These are phyloP conservation scores for Mormyrops boulengeri DNA, from an alignment of 2,797 vertebrate genomes.

Conservation along the genomic window DNA sequence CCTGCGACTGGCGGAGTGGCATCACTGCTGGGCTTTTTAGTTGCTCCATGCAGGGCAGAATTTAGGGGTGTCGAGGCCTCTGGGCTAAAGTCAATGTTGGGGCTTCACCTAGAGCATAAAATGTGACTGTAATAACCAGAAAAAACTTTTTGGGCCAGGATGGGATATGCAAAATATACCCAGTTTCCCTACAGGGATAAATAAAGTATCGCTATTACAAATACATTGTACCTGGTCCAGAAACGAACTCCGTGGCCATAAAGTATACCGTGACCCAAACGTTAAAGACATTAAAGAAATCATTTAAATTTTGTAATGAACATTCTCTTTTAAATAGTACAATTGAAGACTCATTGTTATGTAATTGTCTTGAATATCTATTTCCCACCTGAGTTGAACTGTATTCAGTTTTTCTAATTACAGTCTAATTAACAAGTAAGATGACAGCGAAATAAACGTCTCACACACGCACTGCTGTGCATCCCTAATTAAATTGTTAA, in stretches of 20 bases:
- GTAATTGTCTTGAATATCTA: conserved; percentile 45
- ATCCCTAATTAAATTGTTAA: conserved; percentile 47
- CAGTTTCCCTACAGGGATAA: neutral
- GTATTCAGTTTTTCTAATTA: conserved; percentile 55
- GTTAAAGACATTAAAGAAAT: conserved; percentile 27
- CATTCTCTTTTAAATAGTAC: conserved; percentile 43
- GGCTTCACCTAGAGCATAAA: neutral
- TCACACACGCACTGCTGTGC: conserved; percentile 36
- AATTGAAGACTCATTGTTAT: conserved; percentile 33
- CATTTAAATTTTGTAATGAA: conserved; percentile 39
- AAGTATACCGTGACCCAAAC: neutral
- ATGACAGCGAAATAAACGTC: conserved; percentile 43
- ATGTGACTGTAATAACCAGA: neutral
- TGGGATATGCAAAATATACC: neutral
- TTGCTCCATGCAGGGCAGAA: neutral
- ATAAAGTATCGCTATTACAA: neutral
- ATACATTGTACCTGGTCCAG: neutral
- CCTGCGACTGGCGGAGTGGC: neutral
- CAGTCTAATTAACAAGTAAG: conserved; percentile 56
- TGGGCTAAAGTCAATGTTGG: neutral
- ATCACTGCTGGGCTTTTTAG: neutral
- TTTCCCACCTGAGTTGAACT: conserved; percentile 57
- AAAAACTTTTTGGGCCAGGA: neutral
- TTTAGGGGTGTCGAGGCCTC: neutral
- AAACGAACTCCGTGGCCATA: neutral